phyloP scores from a whole-genome alignment of 2,797 vertebrate species.

The Lagocephalus sceleratus region DNA sequence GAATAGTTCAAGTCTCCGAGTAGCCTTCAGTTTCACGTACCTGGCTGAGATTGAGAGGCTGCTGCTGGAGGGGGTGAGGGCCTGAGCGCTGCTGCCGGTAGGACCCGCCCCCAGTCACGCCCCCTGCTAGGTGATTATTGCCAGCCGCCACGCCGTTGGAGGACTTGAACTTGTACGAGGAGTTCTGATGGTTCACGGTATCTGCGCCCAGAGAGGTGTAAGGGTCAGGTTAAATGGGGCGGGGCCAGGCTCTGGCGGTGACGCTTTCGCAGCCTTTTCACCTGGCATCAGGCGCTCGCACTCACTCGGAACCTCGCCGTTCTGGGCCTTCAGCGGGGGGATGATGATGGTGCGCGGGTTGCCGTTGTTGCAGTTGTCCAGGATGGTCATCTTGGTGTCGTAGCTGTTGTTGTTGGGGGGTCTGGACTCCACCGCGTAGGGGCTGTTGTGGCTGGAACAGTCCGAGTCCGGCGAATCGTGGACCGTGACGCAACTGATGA shows the following conservation, averaged over 20 bases:
- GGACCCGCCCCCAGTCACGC: constrained; percentile 75
- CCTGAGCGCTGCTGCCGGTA: constrained; percentile 92
- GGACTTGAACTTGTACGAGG: constrained; percentile 92
- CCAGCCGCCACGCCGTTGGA: constrained; percentile 85
- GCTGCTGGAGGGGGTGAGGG: constrained; percentile 92
- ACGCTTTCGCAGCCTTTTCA: constrained; percentile 50
- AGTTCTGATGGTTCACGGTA: constrained; percentile 88
- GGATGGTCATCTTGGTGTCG: constrained; percentile 83
- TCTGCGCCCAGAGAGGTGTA: constrained; percentile 63
- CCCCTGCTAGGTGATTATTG: constrained; percentile 87
- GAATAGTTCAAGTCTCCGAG: too few relatives aligned
- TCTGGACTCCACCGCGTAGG: constrained; percentile 84
- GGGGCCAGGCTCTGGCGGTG: neutral
- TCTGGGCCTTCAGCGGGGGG: constrained; percentile 92
- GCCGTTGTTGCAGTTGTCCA: constrained; percentile 85
- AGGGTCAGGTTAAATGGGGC: neutral
- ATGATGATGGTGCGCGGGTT: constrained; percentile 96
- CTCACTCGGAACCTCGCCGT: constrained; percentile 84
- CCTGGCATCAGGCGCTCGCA: constrained; percentile 91
- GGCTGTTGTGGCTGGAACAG: constrained; percentile 93
- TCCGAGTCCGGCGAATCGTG: constrained; percentile 96
- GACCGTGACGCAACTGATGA: constrained; percentile 98
- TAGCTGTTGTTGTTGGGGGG: constrained; percentile 78
- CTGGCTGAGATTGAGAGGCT: constrained; percentile 99
- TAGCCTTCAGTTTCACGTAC: constrained; percentile 69